Evolutionary conservation across 2,797 vertebrate species (phyloP), one percentile per base, ranked within the genome.

Genomic region (Aphelocoma californica): DNA sequence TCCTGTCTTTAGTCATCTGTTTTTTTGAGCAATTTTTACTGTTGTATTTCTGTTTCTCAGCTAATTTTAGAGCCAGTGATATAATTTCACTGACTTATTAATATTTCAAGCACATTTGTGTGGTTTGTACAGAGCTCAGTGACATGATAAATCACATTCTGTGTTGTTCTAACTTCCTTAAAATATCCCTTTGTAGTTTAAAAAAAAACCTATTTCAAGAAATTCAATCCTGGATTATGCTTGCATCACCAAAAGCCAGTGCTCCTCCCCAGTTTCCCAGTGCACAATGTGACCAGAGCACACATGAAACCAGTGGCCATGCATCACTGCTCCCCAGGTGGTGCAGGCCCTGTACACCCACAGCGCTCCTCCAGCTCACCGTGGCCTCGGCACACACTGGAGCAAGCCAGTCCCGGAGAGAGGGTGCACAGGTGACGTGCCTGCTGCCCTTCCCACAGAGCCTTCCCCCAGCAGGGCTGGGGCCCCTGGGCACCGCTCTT

Each of bases 351-450:
- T 3, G 1, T 0, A 2, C 15, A 28, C 38, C 57, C 42, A 9
- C 18, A 42, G 50, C 2, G 0, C 32, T 90, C 15, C 60, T 53
- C 6, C 0, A 1, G 44, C 38, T 88, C 44, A 19, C 31, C 24
- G 24, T 28, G 57, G 42, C 24, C 42, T 80, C 3, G 18, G 38
- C 9, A 14, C 45, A 16, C 0, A 0, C 29, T 4, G 19, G 24
- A 50, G 21, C 4, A 2, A 65, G 7, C 7, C 29, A 57, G 29
- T 12, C 32, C 14, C 0, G 0, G 13, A 28, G 21, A 36, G 28
- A 44, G 18, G 31, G 18, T 0, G 0, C 56, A 24, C 8, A 31
- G 18, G 29, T 5, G 24, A 12, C 0, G 9, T 21, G 10, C 23
- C 72, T 53, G 8, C 36, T 72, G 29, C 18, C 40, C 15, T 53